Percentiles rank a stretch among this genome's conserved stretches.
Conservation (phyloP, 2,888 invertebrate species). For the Tridacna gigas region DNA sequence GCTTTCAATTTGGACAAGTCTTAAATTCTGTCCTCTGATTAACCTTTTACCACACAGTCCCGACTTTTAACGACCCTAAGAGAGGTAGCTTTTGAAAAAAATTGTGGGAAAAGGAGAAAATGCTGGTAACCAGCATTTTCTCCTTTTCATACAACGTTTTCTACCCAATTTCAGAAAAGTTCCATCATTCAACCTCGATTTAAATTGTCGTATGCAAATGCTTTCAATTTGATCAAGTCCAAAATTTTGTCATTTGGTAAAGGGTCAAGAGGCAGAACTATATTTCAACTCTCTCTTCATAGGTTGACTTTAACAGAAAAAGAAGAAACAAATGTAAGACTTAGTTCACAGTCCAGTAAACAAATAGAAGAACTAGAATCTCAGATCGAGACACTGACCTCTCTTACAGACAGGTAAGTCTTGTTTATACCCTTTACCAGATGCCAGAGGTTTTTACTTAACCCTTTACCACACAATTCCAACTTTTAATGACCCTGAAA, state of each 20-base stretch:
- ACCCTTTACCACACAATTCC: not conserved
- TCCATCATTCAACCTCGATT: no score
- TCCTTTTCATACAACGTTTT: not conserved
- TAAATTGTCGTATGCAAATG: no score
- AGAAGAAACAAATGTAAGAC: constrained; percentile 35
- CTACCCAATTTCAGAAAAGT: no score
- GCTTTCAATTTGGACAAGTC: no score
- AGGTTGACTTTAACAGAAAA: constrained; percentile 58
- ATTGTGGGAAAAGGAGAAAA: no score
- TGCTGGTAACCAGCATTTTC: not conserved
- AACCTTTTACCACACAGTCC: no score
- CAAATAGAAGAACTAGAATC: constrained; percentile 53
- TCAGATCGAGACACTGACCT: constrained; percentile 49
- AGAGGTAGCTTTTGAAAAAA: no score
- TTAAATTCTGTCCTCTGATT: no score
- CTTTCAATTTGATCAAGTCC: no score
- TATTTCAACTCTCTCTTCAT: not conserved
- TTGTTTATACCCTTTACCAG: not conserved
- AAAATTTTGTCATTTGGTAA: no score
- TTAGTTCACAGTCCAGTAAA: constrained; percentile 33
- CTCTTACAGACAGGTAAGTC: constrained; percentile 48
- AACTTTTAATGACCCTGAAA: not conserved
- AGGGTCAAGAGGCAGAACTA: no score
- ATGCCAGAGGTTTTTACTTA: not conserved
- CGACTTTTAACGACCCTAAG: no score